phyloP scores from a whole-genome alignment of 2,113 vertebrate genomes.

The Taurulus bubalis region DNA sequence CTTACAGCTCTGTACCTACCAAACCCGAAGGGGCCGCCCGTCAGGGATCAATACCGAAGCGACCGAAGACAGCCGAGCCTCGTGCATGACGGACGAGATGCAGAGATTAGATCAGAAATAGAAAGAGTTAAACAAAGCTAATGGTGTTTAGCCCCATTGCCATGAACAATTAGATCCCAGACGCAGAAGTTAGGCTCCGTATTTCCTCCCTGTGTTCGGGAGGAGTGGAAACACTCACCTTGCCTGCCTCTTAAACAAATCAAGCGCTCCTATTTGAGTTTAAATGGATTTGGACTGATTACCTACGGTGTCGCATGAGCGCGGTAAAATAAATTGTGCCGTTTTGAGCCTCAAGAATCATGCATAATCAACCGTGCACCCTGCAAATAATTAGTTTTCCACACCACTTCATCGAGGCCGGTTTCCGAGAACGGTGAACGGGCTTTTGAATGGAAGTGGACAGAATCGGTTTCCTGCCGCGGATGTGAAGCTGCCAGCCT shows the following conservation, averaged over 20 bases:
- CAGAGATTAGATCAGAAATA: constrained; percentile 17
- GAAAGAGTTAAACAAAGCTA: constrained; percentile 24
- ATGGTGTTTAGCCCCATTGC: constrained; percentile 2
- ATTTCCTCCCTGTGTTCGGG: constrained; percentile 22
- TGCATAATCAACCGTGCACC: constrained; percentile 22
- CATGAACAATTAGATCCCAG: constrained; percentile 31
- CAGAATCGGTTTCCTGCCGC: constrained; percentile 39
- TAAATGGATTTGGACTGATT: constrained; percentile 35
- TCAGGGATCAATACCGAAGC: constrained; percentile 64
- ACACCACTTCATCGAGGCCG: not conserved
- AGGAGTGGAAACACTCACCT: constrained; percentile 24
- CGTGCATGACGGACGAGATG: not conserved
- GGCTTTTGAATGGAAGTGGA: constrained; percentile 17
- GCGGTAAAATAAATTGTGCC: constrained; percentile 25
- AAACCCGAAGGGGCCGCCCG: not conserved
- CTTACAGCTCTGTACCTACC: constrained; percentile 50
- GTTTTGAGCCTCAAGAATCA: constrained; percentile 36
- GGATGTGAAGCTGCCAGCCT: constrained; percentile 23
- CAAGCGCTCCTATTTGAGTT: constrained; percentile 36
- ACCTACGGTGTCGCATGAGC: constrained; percentile 17
- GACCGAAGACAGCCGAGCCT: constrained; percentile 13
- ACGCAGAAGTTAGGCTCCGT: constrained; percentile 18
- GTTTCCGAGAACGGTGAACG: not conserved
- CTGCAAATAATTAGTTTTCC: constrained; percentile 26
- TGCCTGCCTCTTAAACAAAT: constrained; percentile 44